Base-by-base conservation (phyloP, 2,113 vertebrate genomes). In the Lycaon pictus region DNA sequence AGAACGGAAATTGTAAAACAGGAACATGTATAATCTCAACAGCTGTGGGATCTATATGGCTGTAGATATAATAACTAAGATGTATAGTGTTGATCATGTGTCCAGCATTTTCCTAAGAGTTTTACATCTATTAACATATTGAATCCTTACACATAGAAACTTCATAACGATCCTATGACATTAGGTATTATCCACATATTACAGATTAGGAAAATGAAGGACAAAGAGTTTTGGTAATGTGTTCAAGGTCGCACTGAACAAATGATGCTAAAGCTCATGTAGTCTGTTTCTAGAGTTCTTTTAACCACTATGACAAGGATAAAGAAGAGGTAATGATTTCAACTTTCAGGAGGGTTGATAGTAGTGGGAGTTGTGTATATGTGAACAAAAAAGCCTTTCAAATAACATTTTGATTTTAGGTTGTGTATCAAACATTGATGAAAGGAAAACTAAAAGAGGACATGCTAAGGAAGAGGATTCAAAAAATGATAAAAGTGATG, bases 251-350 rank as follows among this genome's bases (percentile, higher is more conserved):
- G 56, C 80, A 55, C 10, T 37, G n/a, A 85, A 62, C 15, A 48
- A 79, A 35, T 27, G 69, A 37, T 76, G 5, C 56, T 90, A 65
- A 48, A 93, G 27, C 3, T 22, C 15, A 35, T 63, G 22, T 11
- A 51, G 8, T 80, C 82, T 56, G 15, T 93, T 88, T 91, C 53
- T 67, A 74, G 60, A 80, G 56, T 79, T 92, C 29, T 97, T 86
- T 82, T 55, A 83, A 51, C 15, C 11, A 71, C 48, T 67, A 53
- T 62, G 58, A 11, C 51, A 48, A 93, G 93, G 58, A 76, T 37
- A 76, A 37, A 74, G 23, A 86, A 56, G 48, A 97, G 9, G 8
- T 32, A 56, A 89, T 81, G 25, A 91, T 93, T 86, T 90, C 58
- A 90, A 55, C 23, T 25, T 82, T 60, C 35, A 87, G 9, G 1